A percentile compares a stretch with the other conserved stretches of the same genome.
phyloP scores from a whole-genome alignment of 1,140 invertebrate species.

The Lethrus apterus region DNA sequence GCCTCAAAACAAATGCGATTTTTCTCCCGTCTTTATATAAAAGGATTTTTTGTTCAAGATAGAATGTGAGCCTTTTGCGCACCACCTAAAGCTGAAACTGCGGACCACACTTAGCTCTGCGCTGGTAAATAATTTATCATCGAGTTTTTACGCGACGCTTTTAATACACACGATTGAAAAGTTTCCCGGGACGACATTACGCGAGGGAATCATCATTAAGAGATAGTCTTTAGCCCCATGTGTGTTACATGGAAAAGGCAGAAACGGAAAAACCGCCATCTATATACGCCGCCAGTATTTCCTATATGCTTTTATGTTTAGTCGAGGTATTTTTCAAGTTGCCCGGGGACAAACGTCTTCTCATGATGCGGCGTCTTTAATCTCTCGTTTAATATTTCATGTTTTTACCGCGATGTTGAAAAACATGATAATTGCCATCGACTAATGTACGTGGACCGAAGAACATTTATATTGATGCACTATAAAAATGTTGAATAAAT shows the following conservation, averaged over 20 bases:
- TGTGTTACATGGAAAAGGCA: slow-evolving; percentile 24
- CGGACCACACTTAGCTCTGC: slow-evolving; percentile 16
- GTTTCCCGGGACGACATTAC: slow-evolving; percentile 18
- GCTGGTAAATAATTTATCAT: slow-evolving; percentile 17
- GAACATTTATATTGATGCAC: slow-evolving; percentile 26
- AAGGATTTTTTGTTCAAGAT: slow-evolving; percentile 27
- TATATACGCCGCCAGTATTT: slow-evolving; percentile 25
- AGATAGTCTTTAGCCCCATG: slow-evolving; percentile 17
- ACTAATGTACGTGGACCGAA: slow-evolving; percentile 26
- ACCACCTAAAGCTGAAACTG: slow-evolving; percentile 15
- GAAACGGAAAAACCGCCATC: slow-evolving; percentile 25
- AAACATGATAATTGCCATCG: slow-evolving; percentile 19
- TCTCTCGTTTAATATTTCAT: slow-evolving; percentile 32
- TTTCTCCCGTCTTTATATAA: slow-evolving; percentile 29
- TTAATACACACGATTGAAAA: slow-evolving; percentile 19
- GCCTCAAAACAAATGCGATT: slow-evolving; percentile 34
- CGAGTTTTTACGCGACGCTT: slow-evolving; percentile 16
- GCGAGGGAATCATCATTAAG: slow-evolving; percentile 23
- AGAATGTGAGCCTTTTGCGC: slow-evolving; percentile 4
- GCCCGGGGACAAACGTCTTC: slow-evolving; percentile 27
- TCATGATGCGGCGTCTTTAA: slow-evolving; percentile 29
- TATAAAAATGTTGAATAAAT: slow-evolving; percentile 25
- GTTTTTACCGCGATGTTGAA: slow-evolving; percentile 22
- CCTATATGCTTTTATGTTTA: slow-evolving; percentile 27
- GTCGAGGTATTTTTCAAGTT: slow-evolving; percentile 27